These are phyloP conservation scores for Thinocorus orbignyianus DNA, from an alignment of 2,113 vertebrate genomes.

Conservation along the genomic window DNA sequence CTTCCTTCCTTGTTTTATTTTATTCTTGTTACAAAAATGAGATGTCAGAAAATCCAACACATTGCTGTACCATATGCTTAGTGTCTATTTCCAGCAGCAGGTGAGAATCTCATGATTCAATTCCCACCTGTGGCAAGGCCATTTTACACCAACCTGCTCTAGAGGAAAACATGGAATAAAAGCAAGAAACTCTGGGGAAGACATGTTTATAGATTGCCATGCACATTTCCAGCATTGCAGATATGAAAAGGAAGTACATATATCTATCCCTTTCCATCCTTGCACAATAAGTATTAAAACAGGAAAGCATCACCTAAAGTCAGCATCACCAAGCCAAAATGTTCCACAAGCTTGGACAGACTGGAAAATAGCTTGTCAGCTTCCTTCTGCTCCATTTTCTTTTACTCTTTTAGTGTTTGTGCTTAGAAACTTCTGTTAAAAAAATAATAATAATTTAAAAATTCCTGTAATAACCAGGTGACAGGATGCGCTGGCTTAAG, in stretches of 20 bases:
- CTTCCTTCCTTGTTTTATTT: slow-evolving; percentile 6
- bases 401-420: not conserved
- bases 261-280: not conserved
- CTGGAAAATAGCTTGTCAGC: not conserved
- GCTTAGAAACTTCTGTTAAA: not conserved
- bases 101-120: slow-evolving; percentile 19
- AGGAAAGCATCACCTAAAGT: not conserved
- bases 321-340: not conserved
- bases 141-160: slow-evolving; percentile 8
- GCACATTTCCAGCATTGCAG: not conserved
- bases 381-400: not conserved
- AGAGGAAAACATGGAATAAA: slow-evolving; percentile 14
- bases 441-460: not conserved
- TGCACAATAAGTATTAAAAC: not conserved
- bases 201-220: not conserved
- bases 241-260: not conserved
- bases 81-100: slow-evolving; percentile 33
- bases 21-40: slow-evolving; percentile 3
- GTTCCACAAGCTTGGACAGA: not conserved
- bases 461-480: not conserved
- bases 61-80: not conserved
- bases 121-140: slow-evolving; percentile 14
- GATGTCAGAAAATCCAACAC: slow-evolving; percentile 25
- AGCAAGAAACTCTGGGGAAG: not conserved
- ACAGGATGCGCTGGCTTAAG: not conserved